Evolutionary conservation across 2,888 invertebrate species (phyloP).

Genomic region (Napeogenes inachia): DNA sequence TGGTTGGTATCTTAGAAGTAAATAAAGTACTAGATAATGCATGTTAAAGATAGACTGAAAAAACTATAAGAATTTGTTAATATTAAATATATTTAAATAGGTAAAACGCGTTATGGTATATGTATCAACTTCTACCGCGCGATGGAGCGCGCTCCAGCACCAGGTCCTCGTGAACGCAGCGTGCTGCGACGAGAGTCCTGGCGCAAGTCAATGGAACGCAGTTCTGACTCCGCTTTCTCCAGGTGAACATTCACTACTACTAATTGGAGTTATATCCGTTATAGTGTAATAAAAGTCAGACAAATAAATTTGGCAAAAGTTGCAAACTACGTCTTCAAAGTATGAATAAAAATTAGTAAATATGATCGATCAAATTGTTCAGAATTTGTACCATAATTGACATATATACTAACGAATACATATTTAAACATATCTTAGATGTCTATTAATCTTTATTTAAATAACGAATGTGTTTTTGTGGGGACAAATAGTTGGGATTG

Average conservation of each 20-base stretch:
- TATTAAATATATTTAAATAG: constrained; percentile 46
- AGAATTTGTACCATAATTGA: too few relatives aligned
- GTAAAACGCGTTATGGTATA: constrained; percentile 94
- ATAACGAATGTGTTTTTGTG: too few relatives aligned
- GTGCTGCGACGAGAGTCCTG: constrained; percentile 88
- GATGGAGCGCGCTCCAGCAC: constrained; percentile 81
- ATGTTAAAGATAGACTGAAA: background rate
- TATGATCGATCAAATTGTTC: too few relatives aligned
- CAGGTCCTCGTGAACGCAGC: constrained; percentile 65
- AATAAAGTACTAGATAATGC: background rate
- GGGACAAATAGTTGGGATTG: too few relatives aligned
- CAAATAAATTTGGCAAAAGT: too few relatives aligned
- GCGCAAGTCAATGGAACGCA: constrained; percentile 94
- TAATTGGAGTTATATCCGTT: background rate
- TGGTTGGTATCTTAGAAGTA: constrained; percentile 69
- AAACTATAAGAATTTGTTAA: background rate
- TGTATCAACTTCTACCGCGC: constrained; percentile 99
- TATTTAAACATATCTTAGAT: too few relatives aligned
- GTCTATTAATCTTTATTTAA: too few relatives aligned
- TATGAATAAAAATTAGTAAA: too few relatives aligned
- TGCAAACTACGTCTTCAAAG: too few relatives aligned
- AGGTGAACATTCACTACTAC: constrained; percentile 80
- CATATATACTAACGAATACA: background rate
- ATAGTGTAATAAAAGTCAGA: too few relatives aligned
- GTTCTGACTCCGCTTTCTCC: constrained; percentile 94